These are phyloP conservation scores for Cyclura pinguis DNA, from an alignment of 2,797 vertebrate species.

Conservation along the genomic window DNA sequence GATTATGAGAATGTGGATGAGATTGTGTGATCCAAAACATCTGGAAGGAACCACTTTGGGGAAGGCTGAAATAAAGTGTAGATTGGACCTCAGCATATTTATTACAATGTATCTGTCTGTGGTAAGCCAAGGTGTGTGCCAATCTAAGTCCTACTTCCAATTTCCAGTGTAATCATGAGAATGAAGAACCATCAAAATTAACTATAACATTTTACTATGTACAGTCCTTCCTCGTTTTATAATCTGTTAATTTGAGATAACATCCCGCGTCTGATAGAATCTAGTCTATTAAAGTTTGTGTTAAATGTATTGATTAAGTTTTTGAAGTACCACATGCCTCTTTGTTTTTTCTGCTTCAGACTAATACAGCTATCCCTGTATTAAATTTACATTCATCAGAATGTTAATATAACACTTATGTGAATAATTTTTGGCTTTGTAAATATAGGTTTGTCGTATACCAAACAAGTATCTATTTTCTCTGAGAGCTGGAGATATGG, in stretches of 20 bases:
- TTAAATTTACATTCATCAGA: background rate
- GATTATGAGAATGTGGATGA: background rate
- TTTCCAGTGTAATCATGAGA: background rate
- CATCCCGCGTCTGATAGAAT: background rate
- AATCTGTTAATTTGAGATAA: background rate
- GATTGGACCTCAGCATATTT: background rate
- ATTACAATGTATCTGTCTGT: background rate
- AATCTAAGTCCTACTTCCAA: background rate
- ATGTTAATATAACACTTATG: slow-evolving; percentile 14
- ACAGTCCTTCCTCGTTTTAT: background rate
- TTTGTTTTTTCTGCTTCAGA: background rate
- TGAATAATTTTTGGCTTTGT: slow-evolving; percentile 45
- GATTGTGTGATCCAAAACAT: background rate
- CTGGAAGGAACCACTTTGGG: background rate
- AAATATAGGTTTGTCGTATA: slow-evolving; percentile 90
- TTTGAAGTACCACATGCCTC: background rate
- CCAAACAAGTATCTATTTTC: slow-evolving; percentile 91
- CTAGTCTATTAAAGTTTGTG: background rate
- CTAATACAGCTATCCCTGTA: background rate
- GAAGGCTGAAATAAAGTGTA: background rate
- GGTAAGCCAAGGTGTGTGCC: background rate
- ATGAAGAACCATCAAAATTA: background rate
- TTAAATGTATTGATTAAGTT: background rate
- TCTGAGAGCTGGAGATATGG: slow-evolving; percentile 90
- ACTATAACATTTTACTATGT: background rate